phyloP scores from a whole-genome alignment of 2,113 vertebrate species.

The Dunckerocampus dactyliophorus region DNA sequence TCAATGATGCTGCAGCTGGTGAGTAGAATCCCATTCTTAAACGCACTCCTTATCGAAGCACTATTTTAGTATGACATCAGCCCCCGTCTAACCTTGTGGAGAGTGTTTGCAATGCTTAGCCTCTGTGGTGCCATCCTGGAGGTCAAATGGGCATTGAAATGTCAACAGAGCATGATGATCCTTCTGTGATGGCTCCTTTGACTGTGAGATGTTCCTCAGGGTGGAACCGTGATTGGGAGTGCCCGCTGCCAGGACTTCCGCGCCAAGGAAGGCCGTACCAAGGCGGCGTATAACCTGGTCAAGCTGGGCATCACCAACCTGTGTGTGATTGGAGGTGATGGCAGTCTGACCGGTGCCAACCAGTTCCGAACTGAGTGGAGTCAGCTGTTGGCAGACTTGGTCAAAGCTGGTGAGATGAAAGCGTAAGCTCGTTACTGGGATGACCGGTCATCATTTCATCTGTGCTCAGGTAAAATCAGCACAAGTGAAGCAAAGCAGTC shows the following conservation, averaged over 20 bases:
- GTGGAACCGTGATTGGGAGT: constrained; percentile 92
- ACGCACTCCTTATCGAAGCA: background rate
- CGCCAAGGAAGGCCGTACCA: constrained; percentile 80
- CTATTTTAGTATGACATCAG: constrained; percentile 8
- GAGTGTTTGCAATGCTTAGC: constrained; percentile 11
- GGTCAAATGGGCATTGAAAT: constrained; percentile 48
- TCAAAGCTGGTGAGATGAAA: constrained; percentile 74
- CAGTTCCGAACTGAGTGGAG: constrained; percentile 90
- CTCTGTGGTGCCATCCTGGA: constrained; percentile 8
- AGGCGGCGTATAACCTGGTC: constrained; percentile 83
- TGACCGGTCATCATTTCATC: background rate
- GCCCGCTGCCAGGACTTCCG: constrained; percentile 90
- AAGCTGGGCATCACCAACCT: constrained; percentile 90
- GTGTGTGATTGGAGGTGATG: constrained; percentile 67
- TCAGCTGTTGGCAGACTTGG: constrained; percentile 77
- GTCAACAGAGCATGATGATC: constrained; percentile 12
- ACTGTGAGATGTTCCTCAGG: constrained; percentile 64
- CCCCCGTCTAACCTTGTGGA: constrained; percentile 1
- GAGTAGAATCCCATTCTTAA: constrained; percentile 39
- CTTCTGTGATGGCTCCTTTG: constrained; percentile 1
- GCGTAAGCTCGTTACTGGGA: background rate
- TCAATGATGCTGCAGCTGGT: constrained; percentile 97
- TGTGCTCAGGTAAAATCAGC: constrained; percentile 78
- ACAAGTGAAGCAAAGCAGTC: constrained; percentile 74
- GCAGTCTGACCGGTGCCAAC: constrained; percentile 86